Conservation (phyloP, 2,797 vertebrate genomes). For the Alosa sapidissima region DNA sequence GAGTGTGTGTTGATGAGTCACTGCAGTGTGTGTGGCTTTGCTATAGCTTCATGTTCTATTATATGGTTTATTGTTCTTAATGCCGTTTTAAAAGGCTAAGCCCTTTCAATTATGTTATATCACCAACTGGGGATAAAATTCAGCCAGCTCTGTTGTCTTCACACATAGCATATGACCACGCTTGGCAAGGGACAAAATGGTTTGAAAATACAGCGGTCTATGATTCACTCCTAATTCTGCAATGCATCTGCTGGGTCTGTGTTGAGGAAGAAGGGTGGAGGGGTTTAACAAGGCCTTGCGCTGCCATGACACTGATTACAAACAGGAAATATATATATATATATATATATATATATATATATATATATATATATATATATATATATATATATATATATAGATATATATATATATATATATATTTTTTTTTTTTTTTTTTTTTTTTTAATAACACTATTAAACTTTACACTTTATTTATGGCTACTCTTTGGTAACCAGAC, state of each 20-base stretch:
- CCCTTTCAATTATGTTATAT: constrained; percentile 20
- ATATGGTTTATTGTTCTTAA: neutral
- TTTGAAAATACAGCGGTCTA: neutral
- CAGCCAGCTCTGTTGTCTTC: neutral
- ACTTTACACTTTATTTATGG: constrained; percentile 5
- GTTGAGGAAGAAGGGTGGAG: neutral
- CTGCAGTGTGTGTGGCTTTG: neutral
- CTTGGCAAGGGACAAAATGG: neutral
- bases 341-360: neutral
- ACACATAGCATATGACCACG: neutral
- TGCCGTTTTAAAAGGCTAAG: constrained; percentile 5
- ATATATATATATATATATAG: neutral
- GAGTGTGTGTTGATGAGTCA: neutral
- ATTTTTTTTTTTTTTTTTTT: too few species aligned
- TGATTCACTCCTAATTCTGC: neutral
- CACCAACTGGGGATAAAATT: neutral
- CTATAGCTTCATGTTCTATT: neutral
- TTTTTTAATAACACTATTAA: neutral
- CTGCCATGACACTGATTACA: constrained; percentile 10
- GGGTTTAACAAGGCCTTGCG: neutral
- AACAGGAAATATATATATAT: neutral
- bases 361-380: too few species aligned
- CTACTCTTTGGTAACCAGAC: neutral
- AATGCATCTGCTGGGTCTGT: neutral
- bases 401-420: neutral